These are phyloP conservation scores for Coregonus clupeaformis DNA, from an alignment of 2,113 vertebrate species.

Conservation along the genomic window DNA sequence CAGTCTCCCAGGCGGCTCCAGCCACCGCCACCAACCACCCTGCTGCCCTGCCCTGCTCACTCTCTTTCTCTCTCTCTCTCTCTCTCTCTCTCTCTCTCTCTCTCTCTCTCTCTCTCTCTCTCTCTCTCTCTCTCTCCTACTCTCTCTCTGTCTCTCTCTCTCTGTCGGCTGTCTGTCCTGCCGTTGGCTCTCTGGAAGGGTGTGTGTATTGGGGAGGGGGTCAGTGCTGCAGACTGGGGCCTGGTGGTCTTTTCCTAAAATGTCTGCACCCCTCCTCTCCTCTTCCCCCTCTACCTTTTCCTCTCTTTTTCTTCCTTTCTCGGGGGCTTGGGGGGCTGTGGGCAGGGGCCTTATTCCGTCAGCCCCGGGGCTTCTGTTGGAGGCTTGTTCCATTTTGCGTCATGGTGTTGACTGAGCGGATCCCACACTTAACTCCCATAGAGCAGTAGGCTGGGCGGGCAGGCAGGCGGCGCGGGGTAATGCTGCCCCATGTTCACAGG, in stretches of 20 bases:
- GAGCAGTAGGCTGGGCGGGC: constrained; percentile 64
- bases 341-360: constrained; percentile 77
- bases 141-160: too few relatives aligned
- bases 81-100: neutral
- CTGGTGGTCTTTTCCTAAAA: constrained; percentile 27
- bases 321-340: constrained; percentile 64
- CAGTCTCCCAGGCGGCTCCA: neutral
- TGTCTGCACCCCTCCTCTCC: neutral
- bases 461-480: constrained; percentile 21
- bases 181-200: constrained; percentile 48
- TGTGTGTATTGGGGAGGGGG: neutral
- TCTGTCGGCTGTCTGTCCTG: too few relatives aligned
- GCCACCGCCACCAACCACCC: neutral
- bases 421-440: constrained; percentile 80
- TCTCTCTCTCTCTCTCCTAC: too few relatives aligned
- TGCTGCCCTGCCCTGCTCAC: neutral
- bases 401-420: constrained; percentile 81
- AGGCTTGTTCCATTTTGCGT: constrained; percentile 83
- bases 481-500: constrained; percentile 73
- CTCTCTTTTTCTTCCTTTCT: neutral
- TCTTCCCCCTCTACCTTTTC: neutral
- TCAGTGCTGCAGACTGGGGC: constrained; percentile 64
- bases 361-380: constrained; percentile 76
- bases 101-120: too few relatives aligned
- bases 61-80: too few relatives aligned